Conservation (phyloP, 2,113 vertebrate genomes). For the Suncus etruscus region DNA sequence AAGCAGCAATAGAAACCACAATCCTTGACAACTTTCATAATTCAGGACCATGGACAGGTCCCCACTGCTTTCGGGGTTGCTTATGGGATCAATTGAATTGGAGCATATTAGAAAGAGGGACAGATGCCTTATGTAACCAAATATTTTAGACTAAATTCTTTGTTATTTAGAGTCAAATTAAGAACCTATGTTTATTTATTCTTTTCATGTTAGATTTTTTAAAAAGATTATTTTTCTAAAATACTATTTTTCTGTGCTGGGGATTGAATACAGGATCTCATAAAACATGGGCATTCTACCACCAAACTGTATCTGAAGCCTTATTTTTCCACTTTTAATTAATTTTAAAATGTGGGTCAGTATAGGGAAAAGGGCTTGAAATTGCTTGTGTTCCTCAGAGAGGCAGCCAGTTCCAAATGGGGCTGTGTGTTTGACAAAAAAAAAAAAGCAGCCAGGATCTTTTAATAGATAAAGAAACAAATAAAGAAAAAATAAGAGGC, state of each 20-base stretch:
- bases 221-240: neutral
- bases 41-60: conserved; percentile 66
- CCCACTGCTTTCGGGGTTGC: fast-evolving
- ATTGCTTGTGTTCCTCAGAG: neutral
- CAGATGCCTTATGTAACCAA: neutral
- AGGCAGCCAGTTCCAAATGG: neutral
- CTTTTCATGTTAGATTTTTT: neutral
- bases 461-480: conserved; percentile 49
- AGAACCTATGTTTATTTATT: neutral
- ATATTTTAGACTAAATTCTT: neutral
- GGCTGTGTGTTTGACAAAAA: neutral
- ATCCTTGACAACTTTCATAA: neutral
- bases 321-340: neutral
- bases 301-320: no score
- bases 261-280: no score
- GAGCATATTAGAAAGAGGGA: neutral
- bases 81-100: neutral
- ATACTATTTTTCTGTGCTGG: no score
- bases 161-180: neutral
- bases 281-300: neutral
- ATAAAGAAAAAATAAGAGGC: conserved; percentile 12
- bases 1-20: neutral
- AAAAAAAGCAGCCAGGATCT: neutral
- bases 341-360: conserved; percentile 38
- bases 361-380: neutral